phyloP scores from a whole-genome alignment of 2,113 vertebrate species.

The Hemichromis elongatus region DNA sequence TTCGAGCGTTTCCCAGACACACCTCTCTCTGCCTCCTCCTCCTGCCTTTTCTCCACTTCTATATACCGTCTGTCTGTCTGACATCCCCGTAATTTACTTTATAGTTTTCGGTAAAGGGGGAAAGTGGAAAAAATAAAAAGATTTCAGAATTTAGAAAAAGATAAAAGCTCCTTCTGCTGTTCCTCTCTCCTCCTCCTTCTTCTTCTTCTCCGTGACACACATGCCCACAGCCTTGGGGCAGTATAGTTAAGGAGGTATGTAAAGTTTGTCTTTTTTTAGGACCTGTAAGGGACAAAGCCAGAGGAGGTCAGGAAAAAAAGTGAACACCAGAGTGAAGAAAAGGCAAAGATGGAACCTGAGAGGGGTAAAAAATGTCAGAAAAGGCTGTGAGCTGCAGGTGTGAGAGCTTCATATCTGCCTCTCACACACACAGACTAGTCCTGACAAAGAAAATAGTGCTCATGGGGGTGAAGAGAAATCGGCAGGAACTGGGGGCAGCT shows the following conservation, averaged over 20 bases:
- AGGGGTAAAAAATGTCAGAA: not conserved
- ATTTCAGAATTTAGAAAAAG: conserved; percentile 28
- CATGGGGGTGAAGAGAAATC: not conserved
- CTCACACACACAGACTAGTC: not conserved
- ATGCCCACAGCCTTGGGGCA: conserved; percentile 39
- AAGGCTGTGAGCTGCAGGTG: conserved; percentile 26
- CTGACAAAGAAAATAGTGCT: not conserved
- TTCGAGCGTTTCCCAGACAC: conserved; percentile 59
- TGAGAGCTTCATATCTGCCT: not conserved
- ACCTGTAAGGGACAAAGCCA: conserved; percentile 15
- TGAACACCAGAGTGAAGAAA: not conserved
- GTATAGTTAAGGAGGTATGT: conserved; percentile 52
- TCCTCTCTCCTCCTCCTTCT: conserved; percentile 3
- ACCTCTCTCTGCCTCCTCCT: conserved; percentile 37
- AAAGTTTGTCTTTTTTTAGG: conserved; percentile 31
- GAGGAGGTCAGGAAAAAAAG: not conserved
- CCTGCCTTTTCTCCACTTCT: not conserved
- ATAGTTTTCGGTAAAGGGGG: not conserved
- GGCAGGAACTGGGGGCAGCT: not conserved
- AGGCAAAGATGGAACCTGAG: not conserved
- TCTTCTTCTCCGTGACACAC: not conserved
- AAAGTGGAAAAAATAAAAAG: not conserved
- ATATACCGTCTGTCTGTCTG: not conserved
- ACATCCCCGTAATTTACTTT: conserved; percentile 23
- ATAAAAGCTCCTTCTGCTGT: not conserved